Conservation (phyloP, 1,140 invertebrate genomes). For the Zophobas atratus region DNA sequence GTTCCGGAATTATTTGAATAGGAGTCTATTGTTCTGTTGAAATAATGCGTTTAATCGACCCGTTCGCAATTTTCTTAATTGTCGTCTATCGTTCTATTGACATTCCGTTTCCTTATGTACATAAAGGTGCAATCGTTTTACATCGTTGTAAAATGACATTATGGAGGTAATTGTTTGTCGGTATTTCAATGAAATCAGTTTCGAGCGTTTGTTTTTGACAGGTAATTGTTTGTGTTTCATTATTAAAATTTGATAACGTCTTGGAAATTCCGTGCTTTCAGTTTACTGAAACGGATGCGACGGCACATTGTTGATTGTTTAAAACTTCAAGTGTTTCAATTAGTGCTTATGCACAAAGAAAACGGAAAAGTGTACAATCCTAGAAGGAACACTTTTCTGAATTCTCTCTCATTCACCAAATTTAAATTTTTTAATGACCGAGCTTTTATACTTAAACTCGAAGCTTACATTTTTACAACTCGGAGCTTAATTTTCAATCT, state of each 20-base stretch:
- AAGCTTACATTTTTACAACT: too few relatives aligned
- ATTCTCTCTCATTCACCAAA: too few relatives aligned
- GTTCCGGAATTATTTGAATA: slow-evolving; percentile 24
- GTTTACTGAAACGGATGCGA: neutral
- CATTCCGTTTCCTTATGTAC: slow-evolving; percentile 35
- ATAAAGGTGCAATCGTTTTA: slow-evolving; percentile 37
- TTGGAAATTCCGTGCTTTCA: neutral
- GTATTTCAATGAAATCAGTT: slow-evolving; percentile 17
- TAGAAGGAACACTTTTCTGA: too few relatives aligned
- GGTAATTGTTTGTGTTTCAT: slow-evolving; percentile 25
- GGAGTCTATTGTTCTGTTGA: slow-evolving; percentile 35
- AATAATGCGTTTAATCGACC: slow-evolving; percentile 39
- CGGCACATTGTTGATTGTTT: neutral
- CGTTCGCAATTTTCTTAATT: slow-evolving; percentile 33
- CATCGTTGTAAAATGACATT: slow-evolving; percentile 26
- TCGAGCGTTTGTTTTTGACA: slow-evolving; percentile 23
- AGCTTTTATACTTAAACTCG: too few relatives aligned
- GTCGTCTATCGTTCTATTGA: slow-evolving; percentile 40
- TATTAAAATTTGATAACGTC: slow-evolving; percentile 29
- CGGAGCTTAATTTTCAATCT: too few relatives aligned
- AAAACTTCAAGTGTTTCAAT: too few relatives aligned
- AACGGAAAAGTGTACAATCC: too few relatives aligned
- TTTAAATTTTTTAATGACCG: too few relatives aligned
- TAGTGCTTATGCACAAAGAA: too few relatives aligned
- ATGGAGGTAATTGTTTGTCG: slow-evolving; percentile 38